Evolutionary conservation across 2,797 vertebrate species (phyloP), one percentile per base, ranked within the genome.

Genomic region (Melanotaenia maccullochi): DNA sequence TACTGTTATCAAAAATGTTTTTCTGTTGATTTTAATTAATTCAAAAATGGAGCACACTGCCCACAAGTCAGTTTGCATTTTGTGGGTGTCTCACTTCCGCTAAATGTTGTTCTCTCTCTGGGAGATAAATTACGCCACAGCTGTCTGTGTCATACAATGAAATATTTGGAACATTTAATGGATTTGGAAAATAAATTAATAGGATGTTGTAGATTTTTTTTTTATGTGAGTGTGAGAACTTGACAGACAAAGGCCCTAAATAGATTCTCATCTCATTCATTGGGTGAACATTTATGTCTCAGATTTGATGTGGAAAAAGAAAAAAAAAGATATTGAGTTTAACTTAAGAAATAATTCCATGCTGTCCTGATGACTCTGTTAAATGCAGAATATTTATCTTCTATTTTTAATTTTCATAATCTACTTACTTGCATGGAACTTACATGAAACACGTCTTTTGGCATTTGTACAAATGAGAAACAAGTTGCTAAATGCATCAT

Each of bases 11-110:
- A 52, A 51, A 76, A 62, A 69, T 68, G 22, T 52, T 83, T 73
- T 81, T 55, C 72, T 57, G 60, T 73, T 79, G 76, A 82, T 85
- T 85, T 84, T 36, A 85, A 82, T 85, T 76, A 75, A 85, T 69
- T 68, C 52, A 69, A 71, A 77, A 83, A 68, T 84, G 63, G 60
- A 77, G 71, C 24, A 42, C 16, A 0, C 44, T 60, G 71, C 51
- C 65, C 60, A 52, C 56, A 60, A 60, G 64, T 30, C 72, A 60
- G 76, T 76, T 61, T 51, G 69, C 60, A 60, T 81, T 82, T 85
- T 78, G 68, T 22, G 61, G 71, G 38, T 7, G 63, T 78, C 47
- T 84, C 58, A 33, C 44, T 68, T 65, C 42, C 38, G 60, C 40
- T 71, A 11, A 68, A 49, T 76, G 51, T 79, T 64, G n/a, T 33